phyloP scores from a whole-genome alignment of 2,797 vertebrate genomes.

The Labroides dimidiatus region DNA sequence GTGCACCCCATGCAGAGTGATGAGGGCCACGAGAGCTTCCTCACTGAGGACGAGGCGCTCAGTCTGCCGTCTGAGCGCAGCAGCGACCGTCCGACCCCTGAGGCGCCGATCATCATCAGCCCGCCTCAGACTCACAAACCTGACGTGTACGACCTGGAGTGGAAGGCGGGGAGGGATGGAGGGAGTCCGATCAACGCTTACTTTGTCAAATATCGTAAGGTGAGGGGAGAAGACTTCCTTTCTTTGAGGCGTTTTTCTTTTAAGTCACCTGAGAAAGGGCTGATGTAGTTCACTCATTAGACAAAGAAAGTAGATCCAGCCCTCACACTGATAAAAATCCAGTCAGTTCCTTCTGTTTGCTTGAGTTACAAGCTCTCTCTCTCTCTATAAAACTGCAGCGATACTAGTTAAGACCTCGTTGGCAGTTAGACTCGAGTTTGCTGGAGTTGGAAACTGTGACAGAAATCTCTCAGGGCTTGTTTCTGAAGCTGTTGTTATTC shows the following conservation, averaged over 20 bases:
- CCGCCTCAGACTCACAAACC: slow-evolving; percentile 93
- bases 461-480: slow-evolving; percentile 51
- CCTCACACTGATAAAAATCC: slow-evolving; percentile 34
- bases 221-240: slow-evolving; percentile 60
- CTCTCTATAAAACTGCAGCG: slow-evolving; percentile 59
- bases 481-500: slow-evolving; percentile 44
- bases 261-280: slow-evolving; percentile 33
- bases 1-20: slow-evolving; percentile 82
- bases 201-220: slow-evolving; percentile 98
- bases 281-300: slow-evolving; percentile 21
- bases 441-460: slow-evolving; percentile 72
- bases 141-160: slow-evolving; percentile 91
- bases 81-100: slow-evolving; percentile 80
- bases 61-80: slow-evolving; percentile 62
- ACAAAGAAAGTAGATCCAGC: neutral
- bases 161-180: slow-evolving; percentile 90
- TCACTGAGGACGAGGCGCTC: slow-evolving; percentile 42
- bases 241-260: neutral
- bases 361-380: slow-evolving; percentile 58
- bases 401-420: slow-evolving; percentile 53
- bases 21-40: slow-evolving; percentile 71
- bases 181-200: slow-evolving; percentile 92
- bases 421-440: slow-evolving; percentile 41
- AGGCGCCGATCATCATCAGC: slow-evolving; percentile 96
- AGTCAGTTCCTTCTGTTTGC: slow-evolving; percentile 55